Evolutionary conservation across 2,797 vertebrate species (phyloP).

Genomic region (Cheirogaleus major): DNA sequence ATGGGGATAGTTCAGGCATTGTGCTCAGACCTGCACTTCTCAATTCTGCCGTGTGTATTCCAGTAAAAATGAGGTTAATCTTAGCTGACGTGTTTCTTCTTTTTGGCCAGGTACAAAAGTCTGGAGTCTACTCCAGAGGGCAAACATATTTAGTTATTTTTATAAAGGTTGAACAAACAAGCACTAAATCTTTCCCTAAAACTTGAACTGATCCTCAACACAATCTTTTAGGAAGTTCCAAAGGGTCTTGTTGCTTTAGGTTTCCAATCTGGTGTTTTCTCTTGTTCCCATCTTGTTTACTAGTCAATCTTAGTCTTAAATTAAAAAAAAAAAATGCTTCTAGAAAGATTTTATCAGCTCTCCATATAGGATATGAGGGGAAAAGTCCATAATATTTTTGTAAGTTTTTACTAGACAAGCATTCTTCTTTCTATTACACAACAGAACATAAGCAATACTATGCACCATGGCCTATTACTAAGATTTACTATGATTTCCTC

Average conservation of each 20-base stretch:
- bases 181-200: conserved; percentile 46
- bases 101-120: background rate
- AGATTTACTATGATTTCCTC: background rate
- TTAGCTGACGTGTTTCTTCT: background rate
- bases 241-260: background rate
- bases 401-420: background rate
- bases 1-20: background rate
- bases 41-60: fast-evolving
- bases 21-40: background rate
- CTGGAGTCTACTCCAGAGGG: background rate
- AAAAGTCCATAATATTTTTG: background rate
- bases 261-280: background rate
- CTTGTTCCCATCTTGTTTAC: background rate
- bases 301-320: background rate
- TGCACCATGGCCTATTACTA: background rate
- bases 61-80: background rate
- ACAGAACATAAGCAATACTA: background rate
- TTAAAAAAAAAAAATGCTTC: background rate
- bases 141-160: conserved; percentile 39
- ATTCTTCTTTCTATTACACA: background rate
- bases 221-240: conserved; percentile 13
- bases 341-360: conserved; percentile 23
- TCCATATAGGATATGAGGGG: background rate
- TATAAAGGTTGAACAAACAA: conserved; percentile 22
- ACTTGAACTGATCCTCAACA: background rate